Base-by-base conservation (phyloP, 2,113 vertebrate species). In the Scomber japonicus region DNA sequence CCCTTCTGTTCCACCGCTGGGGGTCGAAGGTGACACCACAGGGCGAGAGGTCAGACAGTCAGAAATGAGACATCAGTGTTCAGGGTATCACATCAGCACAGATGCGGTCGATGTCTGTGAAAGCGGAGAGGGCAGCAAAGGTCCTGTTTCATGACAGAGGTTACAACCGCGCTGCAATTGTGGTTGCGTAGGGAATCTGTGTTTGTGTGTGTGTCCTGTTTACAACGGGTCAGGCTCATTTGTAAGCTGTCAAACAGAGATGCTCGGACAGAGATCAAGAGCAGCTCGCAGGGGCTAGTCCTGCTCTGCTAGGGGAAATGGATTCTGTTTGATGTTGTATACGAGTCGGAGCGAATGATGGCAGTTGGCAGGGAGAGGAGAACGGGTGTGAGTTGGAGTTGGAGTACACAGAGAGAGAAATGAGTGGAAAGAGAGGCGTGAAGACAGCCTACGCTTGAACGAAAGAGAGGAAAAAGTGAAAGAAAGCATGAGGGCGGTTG, bases 211-310 rank as follows among this genome's bases (percentile, higher is more conserved):
- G 15, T 74, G 83, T 86, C 49, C 78, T 84, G 72, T 88, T 91
- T 87, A 90, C 81, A 59, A 81, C 81, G 77, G 86, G 91, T 92
- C 88, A 86, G 79, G 80, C 88, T 92, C 84, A 94, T 94, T 93
- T 94, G 92, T 93, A 82, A 83, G 83, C 87, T 90, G 91, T 94
- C 91, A 90, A 92, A 93, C 83, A 85, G 83, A 79, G 69, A 82
- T 56, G 69, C 68, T 81, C 31, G 46, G 85, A 91, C 88, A 82
- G 81, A 90, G 86, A 91, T 91, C 88, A 93, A 89, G 80, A 84
- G 64, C 19, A 17, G 80, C 81, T 74, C 62, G 35, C 35, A 56
- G 81, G 62, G 81, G 48, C 50, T 55, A 21, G 79, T 77, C 51
- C 78, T 63, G 71, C 80, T 81, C 77, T 82, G 35, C 77, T 31